These are phyloP conservation scores for Gorilla gorilla DNA, from an alignment of 2,113 vertebrate species.

Conservation along the genomic window DNA sequence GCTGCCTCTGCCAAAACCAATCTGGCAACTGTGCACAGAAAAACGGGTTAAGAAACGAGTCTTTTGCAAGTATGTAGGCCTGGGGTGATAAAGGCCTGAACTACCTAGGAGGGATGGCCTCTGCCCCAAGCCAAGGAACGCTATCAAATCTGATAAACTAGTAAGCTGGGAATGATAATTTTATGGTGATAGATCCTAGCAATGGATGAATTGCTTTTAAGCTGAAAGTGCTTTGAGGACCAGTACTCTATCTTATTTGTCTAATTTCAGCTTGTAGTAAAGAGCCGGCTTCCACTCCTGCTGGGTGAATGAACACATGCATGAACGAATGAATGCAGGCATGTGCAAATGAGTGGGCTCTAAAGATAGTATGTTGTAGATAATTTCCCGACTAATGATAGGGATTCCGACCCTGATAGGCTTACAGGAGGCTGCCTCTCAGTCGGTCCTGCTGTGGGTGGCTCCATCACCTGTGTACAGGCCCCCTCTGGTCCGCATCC, in stretches of 20 bases:
- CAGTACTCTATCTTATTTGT: rapidly evolving
- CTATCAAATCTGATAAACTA: rapidly evolving
- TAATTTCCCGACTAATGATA: neutral
- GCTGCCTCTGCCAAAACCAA: neutral
- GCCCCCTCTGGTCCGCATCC: neutral
- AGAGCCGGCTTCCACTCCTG: neutral
- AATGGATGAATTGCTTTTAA: neutral
- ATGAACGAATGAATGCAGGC: neutral
- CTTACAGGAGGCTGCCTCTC: neutral
- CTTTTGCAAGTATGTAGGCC: neutral
- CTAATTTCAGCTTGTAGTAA: neutral
- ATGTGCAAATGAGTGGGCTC: rapidly evolving
- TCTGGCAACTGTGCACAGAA: neutral
- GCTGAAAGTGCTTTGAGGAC: neutral
- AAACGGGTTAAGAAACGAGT: neutral
- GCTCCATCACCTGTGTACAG: rapidly evolving
- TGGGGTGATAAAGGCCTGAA: neutral
- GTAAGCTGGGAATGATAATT: neutral
- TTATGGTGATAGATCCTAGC: no score
- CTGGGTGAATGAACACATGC: neutral
- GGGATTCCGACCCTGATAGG: neutral
- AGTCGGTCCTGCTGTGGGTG: rapidly evolving
- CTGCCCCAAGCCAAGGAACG: neutral
- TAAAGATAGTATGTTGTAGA: rapidly evolving
- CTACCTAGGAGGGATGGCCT: rapidly evolving